These are phyloP conservation scores for Saguinus imperator DNA, from an alignment of 2,113 vertebrate genomes.

Conservation along the genomic window DNA sequence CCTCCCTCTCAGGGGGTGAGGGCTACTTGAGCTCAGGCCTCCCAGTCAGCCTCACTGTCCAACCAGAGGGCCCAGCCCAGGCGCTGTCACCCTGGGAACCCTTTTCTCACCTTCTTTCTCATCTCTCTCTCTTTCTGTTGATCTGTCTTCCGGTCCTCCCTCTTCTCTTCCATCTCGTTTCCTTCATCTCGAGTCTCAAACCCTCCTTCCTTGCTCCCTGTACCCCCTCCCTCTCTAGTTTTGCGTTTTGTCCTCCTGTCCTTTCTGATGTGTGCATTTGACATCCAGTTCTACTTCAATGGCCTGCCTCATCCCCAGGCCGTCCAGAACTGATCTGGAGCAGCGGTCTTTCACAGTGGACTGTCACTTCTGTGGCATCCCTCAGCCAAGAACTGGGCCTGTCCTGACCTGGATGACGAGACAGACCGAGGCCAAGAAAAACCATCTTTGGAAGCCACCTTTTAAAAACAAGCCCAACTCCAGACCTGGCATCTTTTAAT, in stretches of 20 bases:
- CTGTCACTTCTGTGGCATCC: background rate
- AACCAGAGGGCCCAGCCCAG: background rate
- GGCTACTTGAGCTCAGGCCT: rapidly evolving
- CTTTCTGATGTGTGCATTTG: background rate
- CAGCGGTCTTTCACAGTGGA: rapidly evolving
- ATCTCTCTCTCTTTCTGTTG: background rate
- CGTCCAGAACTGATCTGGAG: rapidly evolving
- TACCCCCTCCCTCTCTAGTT: background rate
- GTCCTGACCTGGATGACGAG: background rate
- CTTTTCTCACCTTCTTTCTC: background rate
- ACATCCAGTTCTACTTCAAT: rapidly evolving
- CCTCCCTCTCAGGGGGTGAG: rapidly evolving
- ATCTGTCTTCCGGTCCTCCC: background rate
- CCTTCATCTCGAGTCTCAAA: background rate
- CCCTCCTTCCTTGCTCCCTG: background rate
- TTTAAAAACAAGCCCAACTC: background rate
- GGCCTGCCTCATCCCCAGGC: rapidly evolving
- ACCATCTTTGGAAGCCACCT: background rate
- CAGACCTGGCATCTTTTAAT: background rate
- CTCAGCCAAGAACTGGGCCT: background rate
- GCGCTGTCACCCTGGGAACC: background rate
- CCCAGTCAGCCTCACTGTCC: background rate
- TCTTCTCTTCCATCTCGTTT: background rate
- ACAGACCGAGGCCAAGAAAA: background rate
- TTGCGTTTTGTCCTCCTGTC: background rate